Evolutionary conservation across 2,113 vertebrate species (phyloP), one percentile per base, ranked within the genome.

Genomic region (Acrocephalus kingi): DNA sequence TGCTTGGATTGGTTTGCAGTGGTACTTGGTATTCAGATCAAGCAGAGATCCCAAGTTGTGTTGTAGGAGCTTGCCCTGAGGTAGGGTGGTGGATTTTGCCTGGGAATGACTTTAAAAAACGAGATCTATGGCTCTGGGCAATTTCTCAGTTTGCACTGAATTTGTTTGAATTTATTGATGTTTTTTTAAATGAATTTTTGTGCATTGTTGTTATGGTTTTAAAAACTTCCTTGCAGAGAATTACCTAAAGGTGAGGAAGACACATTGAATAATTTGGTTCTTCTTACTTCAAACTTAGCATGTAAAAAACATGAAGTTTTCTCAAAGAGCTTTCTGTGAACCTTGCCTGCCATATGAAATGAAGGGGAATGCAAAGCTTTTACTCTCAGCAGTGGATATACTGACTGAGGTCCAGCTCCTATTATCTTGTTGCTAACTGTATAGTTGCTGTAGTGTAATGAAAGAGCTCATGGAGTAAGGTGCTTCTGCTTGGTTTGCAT

Each of bases 271-370:
- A 5, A 11, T 33, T 24, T 62, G 13, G 10, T 68, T 64, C 35
- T 79, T 87, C 45, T 63, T 56, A 35, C 28, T 55, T 93, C 30
- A 83, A 14, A 21, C 22, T 62, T 73, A 8, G 22, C 4, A 2
- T 8, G 7, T 71, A 30, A 68, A 68, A 48, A 74, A 33, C 0
- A 0, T 54, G 16, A 49, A 3, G 11, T 73, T 89, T 76, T 45
- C 66, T 85, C 15, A 10, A 2, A 87, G 48, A 45, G 21, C 20
- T 56, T 67, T 75, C 41, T 54, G 15, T 76, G 72, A 81, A 39
- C 16, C 28, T 21, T 66, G 8, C 4, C 24, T 11, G 2, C 54
- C 5, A 0, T 52, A 13, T 31, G 49, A 48, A 71, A 25, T 23
- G 8, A 63, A 54, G 39, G 23, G 33, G 21, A 48, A 45, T 17